These are phyloP conservation scores for Hoplias malabaricus DNA, from an alignment of 2,113 vertebrate species.

Conservation along the genomic window DNA sequence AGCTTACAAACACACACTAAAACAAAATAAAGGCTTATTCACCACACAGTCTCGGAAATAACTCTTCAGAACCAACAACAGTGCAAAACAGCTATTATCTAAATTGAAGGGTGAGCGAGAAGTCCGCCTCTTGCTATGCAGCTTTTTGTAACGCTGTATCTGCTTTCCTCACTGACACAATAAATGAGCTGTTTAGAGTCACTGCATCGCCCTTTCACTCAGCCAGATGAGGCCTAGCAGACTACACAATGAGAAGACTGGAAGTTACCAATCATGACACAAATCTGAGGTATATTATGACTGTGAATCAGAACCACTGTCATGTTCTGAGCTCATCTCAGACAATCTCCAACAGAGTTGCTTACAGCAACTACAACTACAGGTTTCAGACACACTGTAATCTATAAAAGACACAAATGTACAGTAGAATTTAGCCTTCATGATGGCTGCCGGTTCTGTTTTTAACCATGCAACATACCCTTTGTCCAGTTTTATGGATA, in stretches of 20 bases:
- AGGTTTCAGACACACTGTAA: no score
- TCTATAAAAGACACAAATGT: no score
- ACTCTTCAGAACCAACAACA: slow-evolving; percentile 44
- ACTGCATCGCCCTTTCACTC: background rate
- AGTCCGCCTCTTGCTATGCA: slow-evolving; percentile 13
- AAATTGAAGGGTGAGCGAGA: slow-evolving; percentile 46
- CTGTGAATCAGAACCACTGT: slow-evolving; percentile 53
- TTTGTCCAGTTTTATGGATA: no score
- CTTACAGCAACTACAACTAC: no score
- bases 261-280: slow-evolving; percentile 5
- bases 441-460: no score
- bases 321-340: background rate
- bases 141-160: background rate
- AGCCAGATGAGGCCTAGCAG: slow-evolving; percentile 4
- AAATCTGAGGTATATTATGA: slow-evolving; percentile 3
- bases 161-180: background rate
- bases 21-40: slow-evolving; percentile 50
- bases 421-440: no score
- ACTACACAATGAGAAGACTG: background rate
- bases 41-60: slow-evolving; percentile 55
- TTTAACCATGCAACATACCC: no score
- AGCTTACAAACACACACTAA: slow-evolving; percentile 12
- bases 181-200: slow-evolving; percentile 10
- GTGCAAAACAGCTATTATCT: slow-evolving; percentile 61
- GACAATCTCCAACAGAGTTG: no score